Base-by-base conservation (phyloP, 2,888 invertebrate species). In the Panopea generosa region DNA sequence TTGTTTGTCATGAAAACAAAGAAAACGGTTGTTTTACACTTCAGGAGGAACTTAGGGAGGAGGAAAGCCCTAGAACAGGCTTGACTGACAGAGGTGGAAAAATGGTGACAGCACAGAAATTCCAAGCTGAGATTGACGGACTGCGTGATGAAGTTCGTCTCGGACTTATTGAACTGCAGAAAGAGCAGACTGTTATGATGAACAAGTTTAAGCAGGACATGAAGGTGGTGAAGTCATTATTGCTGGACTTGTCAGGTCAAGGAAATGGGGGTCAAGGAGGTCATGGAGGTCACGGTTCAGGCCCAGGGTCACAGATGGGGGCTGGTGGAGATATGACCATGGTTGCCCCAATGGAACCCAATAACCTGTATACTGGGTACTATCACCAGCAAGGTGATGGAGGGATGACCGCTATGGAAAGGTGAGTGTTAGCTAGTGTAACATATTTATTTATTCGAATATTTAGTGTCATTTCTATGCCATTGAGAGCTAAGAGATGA, bases 171-270 rank as follows among this genome's bases (percentile, higher is more conserved):
- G 78, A 81, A 26, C 55, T 89, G 18, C 82, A 84, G 49, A 71
- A 73, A 2, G 73, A 80, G 43, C 90, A 90, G 53, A 76, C 82
- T 2, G 76, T 82, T 22, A 83, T 88, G 80, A 77, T 83, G 70
- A 78, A 83, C 11, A 83, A 80, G 38, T 77, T 89, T 49, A 82
- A 79, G 38, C 76, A 77, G 3, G 89, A 90, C 57, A 77, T 89
- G 77, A 84, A 73, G 18, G 60, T 70, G 14, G 77, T 89, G 52
- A 86, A 84, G 50, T 60, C 71, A 9, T 72, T 90, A 65, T 61
- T 90, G 27, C 60, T 77, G n/a, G 76, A 80, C 47, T 27, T 78
- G 43, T 63, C 66, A 14, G 63, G 74, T 20, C 52, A 63, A n/a
- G 66, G 78, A 50, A 66, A 67, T 14, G 55, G 63, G 3, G 52